Evolutionary conservation across 1,140 invertebrate species (phyloP).

Genomic region (Macrobrachium rosenbergii): DNA sequence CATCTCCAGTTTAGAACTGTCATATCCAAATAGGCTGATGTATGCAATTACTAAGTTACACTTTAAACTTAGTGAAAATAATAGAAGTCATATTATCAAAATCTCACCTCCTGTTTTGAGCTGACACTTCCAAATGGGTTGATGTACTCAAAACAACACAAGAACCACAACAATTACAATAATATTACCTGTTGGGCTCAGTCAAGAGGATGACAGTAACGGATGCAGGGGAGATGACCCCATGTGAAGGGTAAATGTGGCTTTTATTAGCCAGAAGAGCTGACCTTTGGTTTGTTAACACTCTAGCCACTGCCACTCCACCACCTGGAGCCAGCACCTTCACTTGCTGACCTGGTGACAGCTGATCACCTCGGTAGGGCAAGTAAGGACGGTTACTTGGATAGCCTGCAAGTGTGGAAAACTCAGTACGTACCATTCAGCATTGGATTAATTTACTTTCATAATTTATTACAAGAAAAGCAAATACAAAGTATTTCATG

Average conservation of each 20-base stretch:
- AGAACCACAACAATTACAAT: not conserved
- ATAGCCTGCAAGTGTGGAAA: not conserved
- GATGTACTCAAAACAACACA: not conserved
- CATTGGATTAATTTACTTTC: not conserved
- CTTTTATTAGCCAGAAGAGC: not conserved
- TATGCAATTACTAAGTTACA: no score
- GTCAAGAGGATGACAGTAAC: constrained; percentile 46
- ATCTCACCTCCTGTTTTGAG: no score
- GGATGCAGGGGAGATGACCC: not conserved
- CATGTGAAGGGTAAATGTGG: not conserved
- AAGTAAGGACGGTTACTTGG: constrained; percentile 38
- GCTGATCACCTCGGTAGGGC: constrained; percentile 44
- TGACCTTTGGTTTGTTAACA: constrained; percentile 40
- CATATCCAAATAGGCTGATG: no score
- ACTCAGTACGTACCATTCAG: not conserved
- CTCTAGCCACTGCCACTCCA: constrained; percentile 49
- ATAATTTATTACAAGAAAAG: not conserved
- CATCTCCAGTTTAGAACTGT: no score
- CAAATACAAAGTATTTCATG: no score
- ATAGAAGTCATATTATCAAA: no score
- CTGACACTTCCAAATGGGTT: no score
- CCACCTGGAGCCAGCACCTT: constrained; percentile 54
- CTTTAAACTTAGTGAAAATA: no score
- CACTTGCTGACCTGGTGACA: constrained; percentile 50
- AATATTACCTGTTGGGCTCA: constrained; percentile 51